These are phyloP conservation scores for Pituophis catenifer DNA, from an alignment of 2,113 vertebrate genomes.

Conservation along the genomic window DNA sequence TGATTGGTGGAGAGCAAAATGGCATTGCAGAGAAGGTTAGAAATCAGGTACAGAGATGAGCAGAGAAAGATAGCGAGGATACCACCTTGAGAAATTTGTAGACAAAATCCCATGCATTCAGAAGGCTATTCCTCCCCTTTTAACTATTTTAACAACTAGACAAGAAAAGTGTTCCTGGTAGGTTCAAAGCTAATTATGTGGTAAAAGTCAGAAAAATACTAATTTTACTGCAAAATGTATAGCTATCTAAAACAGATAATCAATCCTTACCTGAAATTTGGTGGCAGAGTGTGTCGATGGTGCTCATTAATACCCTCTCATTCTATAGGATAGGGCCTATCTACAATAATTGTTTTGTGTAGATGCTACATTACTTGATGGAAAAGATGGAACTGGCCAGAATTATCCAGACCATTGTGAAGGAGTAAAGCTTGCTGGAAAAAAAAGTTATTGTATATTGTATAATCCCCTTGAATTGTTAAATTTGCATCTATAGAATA, in stretches of 20 bases:
- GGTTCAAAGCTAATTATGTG: background rate
- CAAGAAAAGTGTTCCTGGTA: background rate
- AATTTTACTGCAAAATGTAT: background rate
- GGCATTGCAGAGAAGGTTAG: background rate
- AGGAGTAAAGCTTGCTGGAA: background rate
- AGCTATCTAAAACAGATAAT: background rate
- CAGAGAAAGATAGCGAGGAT: background rate
- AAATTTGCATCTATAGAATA: background rate
- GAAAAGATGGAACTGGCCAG: background rate
- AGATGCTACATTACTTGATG: background rate
- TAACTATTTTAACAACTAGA: background rate
- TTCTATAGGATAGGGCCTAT: background rate
- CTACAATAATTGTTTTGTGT: background rate
- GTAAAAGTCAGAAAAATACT: background rate
- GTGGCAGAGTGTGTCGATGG: background rate
- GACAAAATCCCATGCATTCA: background rate
- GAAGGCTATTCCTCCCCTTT: background rate
- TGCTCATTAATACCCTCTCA: background rate
- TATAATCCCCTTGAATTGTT: background rate
- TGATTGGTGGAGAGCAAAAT: background rate
- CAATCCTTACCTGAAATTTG: background rate
- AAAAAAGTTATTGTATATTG: background rate
- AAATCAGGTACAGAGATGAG: background rate
- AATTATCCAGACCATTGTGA: background rate
- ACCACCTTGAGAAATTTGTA: background rate